These are phyloP conservation scores for Drosophila orosa DNA, from an alignment of 1,140 invertebrate genomes.

Conservation along the genomic window DNA sequence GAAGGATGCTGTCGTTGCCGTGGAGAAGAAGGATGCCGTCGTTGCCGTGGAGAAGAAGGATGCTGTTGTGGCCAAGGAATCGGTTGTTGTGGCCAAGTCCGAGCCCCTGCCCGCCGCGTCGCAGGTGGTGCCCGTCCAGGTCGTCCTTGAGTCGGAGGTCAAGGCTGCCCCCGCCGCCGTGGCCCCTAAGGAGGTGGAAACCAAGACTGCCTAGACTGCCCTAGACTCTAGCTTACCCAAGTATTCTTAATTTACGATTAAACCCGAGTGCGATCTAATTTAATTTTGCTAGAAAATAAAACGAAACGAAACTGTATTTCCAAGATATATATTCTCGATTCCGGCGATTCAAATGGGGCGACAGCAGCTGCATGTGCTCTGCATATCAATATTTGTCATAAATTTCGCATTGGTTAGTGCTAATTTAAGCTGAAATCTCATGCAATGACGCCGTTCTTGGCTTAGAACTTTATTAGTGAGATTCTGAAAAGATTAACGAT, in stretches of 20 bases:
- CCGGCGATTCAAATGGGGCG: conserved; percentile 4
- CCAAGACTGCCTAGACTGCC: conserved; percentile 52
- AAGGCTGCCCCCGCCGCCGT: conserved; percentile 26
- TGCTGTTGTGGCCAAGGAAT: conserved; percentile 12
- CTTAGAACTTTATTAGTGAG: conserved; percentile 30
- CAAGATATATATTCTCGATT: conserved; percentile 10
- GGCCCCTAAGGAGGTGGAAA: conserved; percentile 32
- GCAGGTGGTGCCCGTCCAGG: conserved; percentile 55
- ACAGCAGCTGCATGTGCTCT: conserved; percentile 36
- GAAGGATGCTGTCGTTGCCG: no score
- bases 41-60: conserved; percentile 10
- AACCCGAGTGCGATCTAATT: conserved; percentile 39
- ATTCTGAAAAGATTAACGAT: conserved; percentile 24
- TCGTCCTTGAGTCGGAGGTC: conserved; percentile 35
- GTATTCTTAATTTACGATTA: conserved; percentile 51
- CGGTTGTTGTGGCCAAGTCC: conserved; percentile 16
- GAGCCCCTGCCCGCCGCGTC: conserved; percentile 34
- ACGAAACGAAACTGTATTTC: conserved; percentile 31
- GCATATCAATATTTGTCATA: conserved; percentile 36
- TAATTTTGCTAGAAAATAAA: conserved; percentile 64
- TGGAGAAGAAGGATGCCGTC: conserved; percentile 6
- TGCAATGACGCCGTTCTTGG: conserved; percentile 10
- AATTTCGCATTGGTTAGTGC: conserved; percentile 41
- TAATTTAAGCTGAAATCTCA: conserved; percentile 30
- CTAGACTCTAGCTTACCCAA: conserved; percentile 40